These are phyloP conservation scores for Brachycybe producta DNA, from an alignment of 2,888 invertebrate species.

Conservation along the genomic window DNA sequence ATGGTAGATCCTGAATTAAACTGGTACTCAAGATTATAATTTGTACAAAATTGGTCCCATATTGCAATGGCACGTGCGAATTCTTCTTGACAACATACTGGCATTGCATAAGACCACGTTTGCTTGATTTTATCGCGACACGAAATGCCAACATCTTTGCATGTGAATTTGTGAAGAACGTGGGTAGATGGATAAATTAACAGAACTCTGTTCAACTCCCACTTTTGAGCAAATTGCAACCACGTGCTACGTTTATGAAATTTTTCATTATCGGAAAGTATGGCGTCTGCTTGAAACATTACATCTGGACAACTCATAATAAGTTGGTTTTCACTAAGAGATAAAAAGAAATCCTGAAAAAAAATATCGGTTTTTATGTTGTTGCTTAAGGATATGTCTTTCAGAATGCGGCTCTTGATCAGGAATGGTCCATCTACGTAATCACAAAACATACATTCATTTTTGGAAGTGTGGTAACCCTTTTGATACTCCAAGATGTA, in stretches of 20 bases:
- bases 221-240: not conserved
- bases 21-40: constrained; percentile 27
- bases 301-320: constrained; percentile 29
- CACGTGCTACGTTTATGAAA: not conserved
- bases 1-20: constrained; percentile 21
- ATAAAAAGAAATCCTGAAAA: constrained; percentile 29
- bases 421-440: constrained; percentile 28
- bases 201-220: not conserved
- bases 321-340: constrained; percentile 17
- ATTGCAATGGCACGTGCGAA: constrained; percentile 25
- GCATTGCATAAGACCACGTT: constrained; percentile 1
- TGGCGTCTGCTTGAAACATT: constrained; percentile 26
- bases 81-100: constrained; percentile 19
- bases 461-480: constrained; percentile 28
- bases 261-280: not conserved
- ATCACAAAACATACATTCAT: constrained; percentile 30
- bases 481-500: constrained; percentile 25
- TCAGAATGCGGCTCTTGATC: constrained; percentile 22
- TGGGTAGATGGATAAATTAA: not conserved
- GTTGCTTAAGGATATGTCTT: constrained; percentile 20
- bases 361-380: constrained; percentile 18
- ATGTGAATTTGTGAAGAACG: not conserved
- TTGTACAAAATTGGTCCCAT: constrained; percentile 25
- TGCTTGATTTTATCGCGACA: not conserved
- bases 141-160: not conserved